Conservation (phyloP, 2,113 vertebrate genomes). For the Herpailurus yagouaroundi region DNA sequence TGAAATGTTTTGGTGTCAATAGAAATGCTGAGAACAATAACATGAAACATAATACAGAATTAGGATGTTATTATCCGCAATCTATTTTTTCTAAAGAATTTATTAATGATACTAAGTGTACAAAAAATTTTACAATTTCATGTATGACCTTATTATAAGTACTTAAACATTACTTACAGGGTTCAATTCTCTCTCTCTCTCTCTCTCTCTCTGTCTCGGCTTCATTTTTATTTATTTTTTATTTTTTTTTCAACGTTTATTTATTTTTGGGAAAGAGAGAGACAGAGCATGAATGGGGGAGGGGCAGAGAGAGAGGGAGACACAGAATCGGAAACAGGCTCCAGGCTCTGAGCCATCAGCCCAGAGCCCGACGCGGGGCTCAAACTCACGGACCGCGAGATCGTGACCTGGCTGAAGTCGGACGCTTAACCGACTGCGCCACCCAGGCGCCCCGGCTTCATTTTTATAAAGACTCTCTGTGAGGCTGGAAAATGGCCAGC, state of each 20-base stretch:
- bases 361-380: too few relatives aligned
- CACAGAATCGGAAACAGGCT: too few relatives aligned
- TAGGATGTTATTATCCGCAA: background rate
- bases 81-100: background rate
- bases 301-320: too few relatives aligned
- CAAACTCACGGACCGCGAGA: too few relatives aligned
- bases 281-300: too few relatives aligned
- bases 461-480: background rate
- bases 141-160: background rate
- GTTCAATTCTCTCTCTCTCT: background rate
- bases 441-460: too few relatives aligned
- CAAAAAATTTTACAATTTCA: background rate
- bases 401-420: too few relatives aligned
- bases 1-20: background rate
- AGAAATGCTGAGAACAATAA: background rate
- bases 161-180: background rate
- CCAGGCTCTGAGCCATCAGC: too few relatives aligned
- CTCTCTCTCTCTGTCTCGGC: background rate
- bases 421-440: too few relatives aligned
- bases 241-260: too few relatives aligned
- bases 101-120: background rate
- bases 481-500: background rate
- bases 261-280: too few relatives aligned
- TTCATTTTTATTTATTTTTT: conserved; percentile 16
- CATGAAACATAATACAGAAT: background rate